These are phyloP conservation scores for Asbolus verrucosus DNA, from an alignment of 1,140 invertebrate species.

Conservation along the genomic window DNA sequence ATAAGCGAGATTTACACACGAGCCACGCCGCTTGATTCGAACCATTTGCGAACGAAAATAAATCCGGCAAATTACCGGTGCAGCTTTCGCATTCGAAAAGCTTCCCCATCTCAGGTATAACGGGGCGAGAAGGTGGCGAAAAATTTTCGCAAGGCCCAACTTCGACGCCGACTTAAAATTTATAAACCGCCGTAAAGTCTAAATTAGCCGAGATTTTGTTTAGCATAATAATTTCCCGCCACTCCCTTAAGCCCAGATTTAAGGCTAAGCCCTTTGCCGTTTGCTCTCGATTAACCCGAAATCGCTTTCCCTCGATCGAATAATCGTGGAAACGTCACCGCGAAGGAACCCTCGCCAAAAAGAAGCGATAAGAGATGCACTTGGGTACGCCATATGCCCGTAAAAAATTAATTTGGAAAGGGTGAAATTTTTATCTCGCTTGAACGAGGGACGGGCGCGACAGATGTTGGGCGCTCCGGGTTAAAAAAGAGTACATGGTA, in stretches of 20 bases:
- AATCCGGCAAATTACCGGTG: too few relatives aligned
- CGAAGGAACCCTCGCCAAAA: not conserved
- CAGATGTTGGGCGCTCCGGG: conserved; percentile 7
- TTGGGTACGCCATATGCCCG: conserved; percentile 22
- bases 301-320: too few relatives aligned
- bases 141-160: not conserved
- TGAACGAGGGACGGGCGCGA: not conserved
- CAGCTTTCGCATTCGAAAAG: too few relatives aligned
- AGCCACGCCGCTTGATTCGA: too few relatives aligned
- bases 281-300: conserved; percentile 3
- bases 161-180: not conserved
- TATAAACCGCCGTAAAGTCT: not conserved
- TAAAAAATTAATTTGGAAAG: conserved; percentile 31
- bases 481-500: not conserved
- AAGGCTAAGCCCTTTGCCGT: not conserved
- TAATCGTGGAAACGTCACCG: not conserved
- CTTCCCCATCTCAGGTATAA: too few relatives aligned
- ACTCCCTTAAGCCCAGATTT: not conserved
- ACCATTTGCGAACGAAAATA: too few relatives aligned
- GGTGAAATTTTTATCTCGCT: conserved; percentile 12
- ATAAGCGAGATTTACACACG: too few relatives aligned
- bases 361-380: not conserved
- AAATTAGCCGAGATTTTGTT: conserved; percentile 12
- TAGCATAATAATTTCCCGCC: not conserved
- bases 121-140: not conserved